Evolutionary conservation across 2,888 invertebrate species (phyloP).

Genomic region (Saturnia pavonia): DNA sequence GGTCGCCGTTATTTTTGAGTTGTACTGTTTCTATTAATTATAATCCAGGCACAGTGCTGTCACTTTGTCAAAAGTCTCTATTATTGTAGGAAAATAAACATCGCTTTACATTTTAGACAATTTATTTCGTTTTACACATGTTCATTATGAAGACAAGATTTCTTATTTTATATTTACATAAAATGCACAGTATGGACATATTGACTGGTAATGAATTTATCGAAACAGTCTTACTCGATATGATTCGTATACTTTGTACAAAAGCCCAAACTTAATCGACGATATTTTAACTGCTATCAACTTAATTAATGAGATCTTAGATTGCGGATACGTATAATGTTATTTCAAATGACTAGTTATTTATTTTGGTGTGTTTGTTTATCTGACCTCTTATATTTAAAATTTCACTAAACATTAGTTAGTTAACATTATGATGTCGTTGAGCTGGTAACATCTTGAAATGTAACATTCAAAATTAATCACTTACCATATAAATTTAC

Average conservation of each 20-base stretch:
- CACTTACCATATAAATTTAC: slow-evolving; percentile 55
- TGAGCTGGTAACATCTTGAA: slow-evolving; percentile 74
- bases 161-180: slow-evolving; percentile 76
- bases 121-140: slow-evolving; percentile 81
- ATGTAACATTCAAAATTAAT: slow-evolving; percentile 67
- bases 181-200: slow-evolving; percentile 69
- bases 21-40: too few relatives aligned
- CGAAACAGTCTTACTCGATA: slow-evolving; percentile 65
- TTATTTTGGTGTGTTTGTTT: slow-evolving; percentile 38
- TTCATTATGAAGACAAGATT: slow-evolving; percentile 72
- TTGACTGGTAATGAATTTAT: slow-evolving; percentile 44
- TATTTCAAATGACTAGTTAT: slow-evolving; percentile 46
- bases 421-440: slow-evolving; percentile 69
- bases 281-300: slow-evolving; percentile 36
- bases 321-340: slow-evolving; percentile 29
- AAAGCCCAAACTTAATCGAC: slow-evolving; percentile 46
- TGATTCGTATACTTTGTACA: slow-evolving; percentile 54
- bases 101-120: slow-evolving; percentile 70
- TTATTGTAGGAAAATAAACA: slow-evolving; percentile 30
- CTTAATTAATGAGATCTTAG: slow-evolving; percentile 44
- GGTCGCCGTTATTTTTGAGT: too few relatives aligned
- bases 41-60: too few relatives aligned
- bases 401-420: slow-evolving; percentile 57
- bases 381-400: slow-evolving; percentile 52
- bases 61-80: background rate